Evolutionary conservation across 2,113 vertebrate genomes (phyloP).

Genomic region (Rhegmatorhina hoffmannsi): DNA sequence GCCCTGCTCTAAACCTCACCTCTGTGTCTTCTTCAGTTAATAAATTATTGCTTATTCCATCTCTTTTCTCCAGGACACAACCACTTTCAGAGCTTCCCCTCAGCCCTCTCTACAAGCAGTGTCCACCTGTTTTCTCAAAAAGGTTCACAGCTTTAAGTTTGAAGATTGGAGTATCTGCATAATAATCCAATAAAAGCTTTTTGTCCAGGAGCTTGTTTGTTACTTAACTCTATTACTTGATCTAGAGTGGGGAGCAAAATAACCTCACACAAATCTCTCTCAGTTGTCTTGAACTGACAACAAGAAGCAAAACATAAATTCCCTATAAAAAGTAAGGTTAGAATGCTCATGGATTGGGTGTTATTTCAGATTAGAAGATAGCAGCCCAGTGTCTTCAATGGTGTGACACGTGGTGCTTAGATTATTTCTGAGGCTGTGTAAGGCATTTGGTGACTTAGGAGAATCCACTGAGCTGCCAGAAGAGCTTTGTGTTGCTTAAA

Average conservation of each 20-base stretch:
- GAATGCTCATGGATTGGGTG: neutral
- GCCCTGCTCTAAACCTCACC: neutral
- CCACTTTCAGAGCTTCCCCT: neutral
- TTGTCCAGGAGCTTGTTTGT: neutral
- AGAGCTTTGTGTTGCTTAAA: neutral
- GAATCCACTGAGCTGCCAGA: neutral
- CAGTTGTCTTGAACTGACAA: neutral
- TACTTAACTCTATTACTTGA: neutral
- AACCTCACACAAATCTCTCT: neutral
- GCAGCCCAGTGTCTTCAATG: neutral
- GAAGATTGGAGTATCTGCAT: neutral
- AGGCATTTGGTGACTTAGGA: neutral
- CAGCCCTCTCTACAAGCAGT: neutral
- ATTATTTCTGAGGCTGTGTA: neutral
- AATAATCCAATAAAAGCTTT: neutral
- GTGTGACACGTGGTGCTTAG: neutral
- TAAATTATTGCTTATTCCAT: neutral
- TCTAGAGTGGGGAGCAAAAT: neutral
- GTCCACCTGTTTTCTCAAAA: neutral
- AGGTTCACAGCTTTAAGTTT: neutral
- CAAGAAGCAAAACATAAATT: neutral
- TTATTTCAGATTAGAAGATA: neutral
- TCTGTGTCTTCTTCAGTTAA: neutral
- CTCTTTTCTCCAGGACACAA: neutral
- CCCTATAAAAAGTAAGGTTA: neutral